phyloP scores from a whole-genome alignment of 2,113 vertebrate genomes.

The Plotosus lineatus region DNA sequence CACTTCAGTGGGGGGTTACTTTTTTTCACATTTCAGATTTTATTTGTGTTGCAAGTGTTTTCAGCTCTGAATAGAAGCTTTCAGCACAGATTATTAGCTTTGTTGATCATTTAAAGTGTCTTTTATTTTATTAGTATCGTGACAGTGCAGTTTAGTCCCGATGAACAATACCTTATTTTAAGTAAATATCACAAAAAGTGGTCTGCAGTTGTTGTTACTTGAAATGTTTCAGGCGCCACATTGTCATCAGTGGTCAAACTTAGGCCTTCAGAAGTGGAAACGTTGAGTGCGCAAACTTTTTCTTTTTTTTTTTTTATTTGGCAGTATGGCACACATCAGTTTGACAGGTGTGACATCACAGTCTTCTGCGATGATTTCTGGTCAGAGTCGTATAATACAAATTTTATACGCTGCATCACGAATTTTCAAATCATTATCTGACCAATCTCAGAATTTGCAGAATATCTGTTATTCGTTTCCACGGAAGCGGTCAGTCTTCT shows the following conservation, averaged over 20 bases:
- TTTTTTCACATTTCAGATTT: constrained; percentile 17
- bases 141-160: not conserved
- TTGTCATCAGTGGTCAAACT: not conserved
- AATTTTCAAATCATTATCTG: not conserved
- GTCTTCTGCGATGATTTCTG: not conserved
- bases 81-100: not conserved
- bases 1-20: constrained; percentile 12
- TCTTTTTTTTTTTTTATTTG: not conserved
- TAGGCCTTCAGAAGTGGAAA: not conserved
- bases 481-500: not conserved
- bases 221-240: constrained; percentile 1
- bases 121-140: not conserved
- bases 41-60: constrained; percentile 1
- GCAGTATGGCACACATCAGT: not conserved
- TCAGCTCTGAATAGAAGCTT: not conserved
- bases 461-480: not conserved
- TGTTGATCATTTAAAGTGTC: not conserved
- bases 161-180: not conserved
- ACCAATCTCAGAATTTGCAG: not conserved
- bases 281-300: not conserved
- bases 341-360: not conserved
- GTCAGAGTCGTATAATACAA: not conserved
- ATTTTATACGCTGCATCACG: not conserved
- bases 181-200: not conserved
- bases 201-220: not conserved